phyloP scores from a whole-genome alignment of 2,888 invertebrate species.

The Troilus luridus region DNA sequence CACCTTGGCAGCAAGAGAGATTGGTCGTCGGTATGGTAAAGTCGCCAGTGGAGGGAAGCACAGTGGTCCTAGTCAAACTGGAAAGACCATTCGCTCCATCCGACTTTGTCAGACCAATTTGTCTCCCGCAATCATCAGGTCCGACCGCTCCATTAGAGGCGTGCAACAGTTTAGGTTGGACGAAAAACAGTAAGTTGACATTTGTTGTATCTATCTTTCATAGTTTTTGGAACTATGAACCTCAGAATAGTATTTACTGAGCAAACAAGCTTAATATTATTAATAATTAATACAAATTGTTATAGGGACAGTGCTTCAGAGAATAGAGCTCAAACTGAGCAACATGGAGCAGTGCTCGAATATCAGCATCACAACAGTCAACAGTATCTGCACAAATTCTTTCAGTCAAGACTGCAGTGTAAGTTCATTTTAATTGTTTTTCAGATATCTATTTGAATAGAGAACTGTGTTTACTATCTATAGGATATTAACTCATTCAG shows the following conservation, averaged over 20 bases:
- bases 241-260: background rate
- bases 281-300: constrained; percentile 47
- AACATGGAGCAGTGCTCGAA: constrained; percentile 88
- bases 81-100: constrained; percentile 82
- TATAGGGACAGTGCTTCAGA: constrained; percentile 80
- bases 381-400: constrained; percentile 87
- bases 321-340: constrained; percentile 82
- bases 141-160: constrained; percentile 74
- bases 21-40: constrained; percentile 88
- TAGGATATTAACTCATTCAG: background rate
- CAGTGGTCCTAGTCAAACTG: constrained; percentile 84
- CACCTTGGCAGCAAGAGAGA: constrained; percentile 91
- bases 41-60: constrained; percentile 91
- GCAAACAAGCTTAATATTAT: background rate
- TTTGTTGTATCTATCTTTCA: background rate
- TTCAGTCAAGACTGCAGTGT: constrained; percentile 87
- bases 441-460: background rate
- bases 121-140: constrained; percentile 73
- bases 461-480: background rate
- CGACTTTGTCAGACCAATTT: constrained; percentile 88
- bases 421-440: constrained; percentile 69
- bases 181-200: constrained; percentile 76
- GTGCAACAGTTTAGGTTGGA: constrained; percentile 91
- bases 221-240: background rate
- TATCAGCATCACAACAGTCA: constrained; percentile 85